Percentiles rank a stretch among this genome's conserved stretches.
Evolutionary conservation across 30 jellyfish, hydroid and myxozoan species (phyloP).

Genomic region (Sanderia malayensis): DNA sequence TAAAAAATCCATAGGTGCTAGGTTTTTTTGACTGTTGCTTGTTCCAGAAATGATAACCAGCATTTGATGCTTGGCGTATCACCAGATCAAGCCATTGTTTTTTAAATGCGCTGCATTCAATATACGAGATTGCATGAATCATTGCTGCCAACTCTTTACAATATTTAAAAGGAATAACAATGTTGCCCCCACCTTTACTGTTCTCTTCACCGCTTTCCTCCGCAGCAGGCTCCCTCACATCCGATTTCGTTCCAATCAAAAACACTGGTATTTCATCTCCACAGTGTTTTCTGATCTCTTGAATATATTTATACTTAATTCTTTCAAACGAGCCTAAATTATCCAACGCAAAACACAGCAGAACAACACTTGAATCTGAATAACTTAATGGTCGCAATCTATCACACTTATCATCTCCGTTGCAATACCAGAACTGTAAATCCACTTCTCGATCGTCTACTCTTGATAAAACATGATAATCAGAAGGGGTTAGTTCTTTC

Average conservation of each 20-base stretch:
- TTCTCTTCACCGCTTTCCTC: not conserved
- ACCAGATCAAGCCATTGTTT: not conserved
- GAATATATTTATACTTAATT: not conserved
- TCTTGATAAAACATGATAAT: not conserved
- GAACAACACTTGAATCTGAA: not conserved
- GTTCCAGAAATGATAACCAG: not conserved
- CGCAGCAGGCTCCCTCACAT: not conserved
- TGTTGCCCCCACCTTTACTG: not conserved
- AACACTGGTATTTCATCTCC: not conserved
- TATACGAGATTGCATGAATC: not conserved
- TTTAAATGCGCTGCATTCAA: slow-evolving; percentile 20
- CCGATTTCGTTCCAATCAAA: slow-evolving; percentile 6
- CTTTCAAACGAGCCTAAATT: not conserved
- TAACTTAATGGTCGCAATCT: not conserved
- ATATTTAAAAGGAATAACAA: not conserved
- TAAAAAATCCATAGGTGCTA: too few species aligned
- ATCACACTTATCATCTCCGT: slow-evolving; percentile 5
- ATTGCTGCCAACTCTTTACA: slow-evolving; percentile 6
- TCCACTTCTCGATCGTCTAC: slow-evolving; percentile 1
- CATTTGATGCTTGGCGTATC: not conserved
- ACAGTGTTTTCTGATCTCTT: not conserved
- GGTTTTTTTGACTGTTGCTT: too few species aligned
- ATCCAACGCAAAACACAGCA: slow-evolving; percentile 7
- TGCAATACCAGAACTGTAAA: not conserved
- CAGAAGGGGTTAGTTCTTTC: not conserved